These are phyloP conservation scores for Argya squamiceps DNA, from an alignment of 2,797 vertebrate species.

Conservation along the genomic window DNA sequence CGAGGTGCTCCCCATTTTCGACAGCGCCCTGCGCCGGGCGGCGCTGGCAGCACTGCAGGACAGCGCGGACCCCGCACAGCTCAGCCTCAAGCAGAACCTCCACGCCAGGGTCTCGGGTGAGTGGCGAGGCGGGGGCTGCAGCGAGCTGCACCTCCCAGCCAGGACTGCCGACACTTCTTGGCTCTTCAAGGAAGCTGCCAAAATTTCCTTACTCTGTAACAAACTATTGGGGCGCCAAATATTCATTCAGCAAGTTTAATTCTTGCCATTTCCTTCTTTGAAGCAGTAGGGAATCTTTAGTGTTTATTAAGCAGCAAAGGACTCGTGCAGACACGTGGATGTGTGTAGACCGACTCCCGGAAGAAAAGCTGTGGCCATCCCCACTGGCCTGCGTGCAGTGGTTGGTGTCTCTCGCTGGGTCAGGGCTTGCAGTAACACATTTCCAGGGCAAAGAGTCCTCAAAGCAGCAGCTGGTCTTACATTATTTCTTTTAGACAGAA, in stretches of 20 bases:
- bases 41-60: constrained; percentile 71
- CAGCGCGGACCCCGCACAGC: not conserved
- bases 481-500: not conserved
- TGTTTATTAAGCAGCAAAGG: not conserved
- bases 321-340: fast-evolving
- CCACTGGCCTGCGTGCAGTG: fast-evolving
- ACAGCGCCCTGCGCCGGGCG: constrained; percentile 82
- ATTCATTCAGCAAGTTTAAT: not conserved
- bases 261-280: fast-evolving
- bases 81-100: constrained; percentile 79
- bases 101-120: constrained; percentile 91
- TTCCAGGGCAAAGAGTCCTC: not conserved
- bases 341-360: not conserved
- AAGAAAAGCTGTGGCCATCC: not conserved
- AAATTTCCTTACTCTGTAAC: fast-evolving
- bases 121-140: not conserved
- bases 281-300: no score
- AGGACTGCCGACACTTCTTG: fast-evolving
- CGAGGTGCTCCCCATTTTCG: constrained; percentile 86
- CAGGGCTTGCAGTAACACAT: not conserved
- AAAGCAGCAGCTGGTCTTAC: fast-evolving
- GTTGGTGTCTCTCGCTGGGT: not conserved
- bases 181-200: not conserved
- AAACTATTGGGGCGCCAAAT: fast-evolving
- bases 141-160: fast-evolving